Evolutionary conservation across 2,797 vertebrate species (phyloP), one percentile per base, ranked within the genome.

Genomic region (Microctenopoma steveboyesi): DNA sequence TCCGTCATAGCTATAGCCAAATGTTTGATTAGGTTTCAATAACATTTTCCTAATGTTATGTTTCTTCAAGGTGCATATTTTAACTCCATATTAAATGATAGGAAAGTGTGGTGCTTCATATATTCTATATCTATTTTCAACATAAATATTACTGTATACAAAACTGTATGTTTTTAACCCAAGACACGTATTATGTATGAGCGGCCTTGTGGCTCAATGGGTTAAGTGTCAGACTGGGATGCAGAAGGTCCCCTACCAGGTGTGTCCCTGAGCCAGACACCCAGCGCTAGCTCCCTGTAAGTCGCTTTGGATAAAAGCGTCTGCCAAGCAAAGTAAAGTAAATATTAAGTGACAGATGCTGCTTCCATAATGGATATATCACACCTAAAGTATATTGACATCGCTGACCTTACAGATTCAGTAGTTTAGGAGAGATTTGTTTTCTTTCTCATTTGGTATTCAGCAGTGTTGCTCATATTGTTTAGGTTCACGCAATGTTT

Each of bases 81-180:
- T 35, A 61, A 67, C 47, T 56, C 30, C 66, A 22, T 22, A 22
- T 22, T 22, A 22, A 22, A 22, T 22, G 22, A 1, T 22, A 5
- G 37, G 25, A 75, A 78, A 83, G 22, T 83, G 86, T 85, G 85
- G 81, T 66, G 54, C 59, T 64, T 48, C 72, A 50, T 42, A 15
- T 72, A 68, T 50, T 8, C 42, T 51, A 40, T 82, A 71, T 61
- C 48, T 71, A 80, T 74, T 85, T 81, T 87, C 82, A 63, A 76
- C 55, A 67, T 67, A 89, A 91, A 88, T 85, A 88, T 86, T 81
- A 81, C 64, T 71, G 82, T 88, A 90, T 72, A 88, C 80, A 88
- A 88, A 90, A 85, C 22, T 22, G 22, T 22, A 22, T 22, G 22
- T 22, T 22, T 22, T 22, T 22, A 22, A 22, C 22, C 22, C 22